These are phyloP conservation scores for Bombus vancouverensis DNA, from an alignment of 1,140 invertebrate species.

Conservation along the genomic window DNA sequence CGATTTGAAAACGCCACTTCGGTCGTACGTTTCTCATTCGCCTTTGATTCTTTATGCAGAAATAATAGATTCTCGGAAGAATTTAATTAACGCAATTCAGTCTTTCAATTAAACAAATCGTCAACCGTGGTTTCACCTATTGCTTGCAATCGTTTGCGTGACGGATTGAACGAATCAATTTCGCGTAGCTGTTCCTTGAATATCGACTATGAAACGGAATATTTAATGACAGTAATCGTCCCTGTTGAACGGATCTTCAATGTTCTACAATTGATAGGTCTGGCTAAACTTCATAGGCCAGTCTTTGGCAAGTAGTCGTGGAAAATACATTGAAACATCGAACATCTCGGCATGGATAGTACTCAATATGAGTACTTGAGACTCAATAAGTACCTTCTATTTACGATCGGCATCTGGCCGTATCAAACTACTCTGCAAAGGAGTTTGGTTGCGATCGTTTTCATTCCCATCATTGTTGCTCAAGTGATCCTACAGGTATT, in stretches of 20 bases:
- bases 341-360: constrained; percentile 38
- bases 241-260: not conserved
- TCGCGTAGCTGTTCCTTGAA: not conserved
- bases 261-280: not conserved
- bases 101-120: no score
- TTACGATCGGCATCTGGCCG: constrained; percentile 62
- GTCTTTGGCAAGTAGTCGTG: not conserved
- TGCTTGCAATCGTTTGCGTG: not conserved
- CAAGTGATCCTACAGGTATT: constrained; percentile 67
- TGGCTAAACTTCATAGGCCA: not conserved
- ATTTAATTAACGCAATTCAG: not conserved
- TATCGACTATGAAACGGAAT: not conserved
- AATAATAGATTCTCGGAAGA: not conserved
- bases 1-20: no score
- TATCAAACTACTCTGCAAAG: constrained; percentile 53
- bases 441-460: constrained; percentile 29
- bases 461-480: constrained; percentile 44
- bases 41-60: constrained; percentile 4
- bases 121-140: no score
- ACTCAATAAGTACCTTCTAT: constrained; percentile 59
- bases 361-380: constrained; percentile 45
- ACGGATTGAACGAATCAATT: not conserved
- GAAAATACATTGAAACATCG: not conserved
- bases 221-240: not conserved
- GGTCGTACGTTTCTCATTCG: not conserved